Evolutionary conservation across 1,140 invertebrate genomes (phyloP).

Genomic region (Euwallacea similis): DNA sequence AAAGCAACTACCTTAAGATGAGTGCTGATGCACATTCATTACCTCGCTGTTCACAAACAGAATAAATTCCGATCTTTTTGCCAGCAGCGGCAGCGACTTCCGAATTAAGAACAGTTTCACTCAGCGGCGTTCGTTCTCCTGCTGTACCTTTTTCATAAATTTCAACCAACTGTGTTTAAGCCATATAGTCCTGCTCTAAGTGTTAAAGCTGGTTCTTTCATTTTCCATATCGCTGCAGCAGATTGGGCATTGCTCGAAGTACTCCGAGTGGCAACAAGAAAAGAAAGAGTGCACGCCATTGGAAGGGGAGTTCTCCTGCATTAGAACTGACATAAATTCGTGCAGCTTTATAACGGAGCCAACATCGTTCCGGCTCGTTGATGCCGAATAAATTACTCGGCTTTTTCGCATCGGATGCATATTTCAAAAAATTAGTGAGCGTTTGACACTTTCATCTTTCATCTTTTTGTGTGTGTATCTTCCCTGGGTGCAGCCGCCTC

Average conservation of each 20-base stretch:
- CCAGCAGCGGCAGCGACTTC: slow-evolving; percentile 6
- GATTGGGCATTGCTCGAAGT: not conserved
- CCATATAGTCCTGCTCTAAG: no score
- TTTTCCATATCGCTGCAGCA: not conserved
- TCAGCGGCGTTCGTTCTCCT: slow-evolving; percentile 1
- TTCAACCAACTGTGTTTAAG: no score
- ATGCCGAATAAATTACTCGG: slow-evolving; percentile 34
- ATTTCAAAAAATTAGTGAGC: slow-evolving; percentile 36
- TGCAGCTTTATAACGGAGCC: slow-evolving; percentile 28
- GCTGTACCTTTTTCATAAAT: no score
- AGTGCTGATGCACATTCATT: slow-evolving; percentile 32
- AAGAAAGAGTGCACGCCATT: not conserved
- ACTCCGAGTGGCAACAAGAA: not conserved
- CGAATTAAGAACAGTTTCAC: slow-evolving; percentile 13
- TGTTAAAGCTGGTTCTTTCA: not conserved
- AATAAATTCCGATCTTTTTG: slow-evolving; percentile 31
- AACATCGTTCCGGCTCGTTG: slow-evolving; percentile 34
- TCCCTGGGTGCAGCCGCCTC: not conserved
- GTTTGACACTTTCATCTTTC: slow-evolving; percentile 34
- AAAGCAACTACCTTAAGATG: slow-evolving; percentile 20
- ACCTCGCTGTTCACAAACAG: slow-evolving; percentile 29
- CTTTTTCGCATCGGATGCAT: slow-evolving; percentile 35
- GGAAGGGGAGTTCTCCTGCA: not conserved
- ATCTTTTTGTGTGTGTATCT: slow-evolving; percentile 23
- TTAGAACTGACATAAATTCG: slow-evolving; percentile 31